Base-by-base conservation (phyloP, 2,888 invertebrate genomes). In the Acleris emargana region DNA sequence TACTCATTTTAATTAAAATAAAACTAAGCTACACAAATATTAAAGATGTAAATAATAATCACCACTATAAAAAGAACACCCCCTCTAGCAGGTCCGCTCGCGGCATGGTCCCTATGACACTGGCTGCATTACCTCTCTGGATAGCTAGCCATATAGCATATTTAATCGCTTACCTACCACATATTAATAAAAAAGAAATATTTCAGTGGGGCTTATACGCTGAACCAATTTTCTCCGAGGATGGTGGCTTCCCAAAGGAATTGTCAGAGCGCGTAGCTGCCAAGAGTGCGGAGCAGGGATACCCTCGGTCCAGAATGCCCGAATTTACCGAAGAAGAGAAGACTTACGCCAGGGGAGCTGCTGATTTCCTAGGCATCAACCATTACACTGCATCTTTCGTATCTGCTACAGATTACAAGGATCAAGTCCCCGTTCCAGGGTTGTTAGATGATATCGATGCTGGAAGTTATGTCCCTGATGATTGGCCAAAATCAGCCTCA, bases 311-410 rank as follows among this genome's bases (percentile, higher is more conserved):
- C 1, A 81, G 93, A 1, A 73, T 93, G 51, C 93, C 93, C 0
- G 73, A 75, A 18, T 93, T 93, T 71, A 86, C 88, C 0, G 74
- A 79, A n/a, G 83, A 88, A 58, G 92, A 93, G 77, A 79, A 72
- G 16, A 69, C 71, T 0, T 79, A 82, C 2, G 79, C 81, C 0
- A 79, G 73, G 55, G 91, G 90, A 3, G 16, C 86, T 0, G 68
- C 74, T 0, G 91, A 91, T 68, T 91, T 89, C 76, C 83, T 88
- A 17, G 89, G 96, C 1, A 86, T 96, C 3, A 96, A 96, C 75
- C 94, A 95, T 67, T 97, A 97, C 77, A 94, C 95, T 0, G 79
- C 93, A 0, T 72, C 0, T 0, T 32, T 79, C 5, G 62, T 84
- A 7, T 82, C 84, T 0, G 82, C 83, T 0, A 73, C 74, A 0